Evolutionary conservation across 2,888 invertebrate genomes (phyloP), one percentile per base, ranked within the genome.

Genomic region (Agriotes lineatus): DNA sequence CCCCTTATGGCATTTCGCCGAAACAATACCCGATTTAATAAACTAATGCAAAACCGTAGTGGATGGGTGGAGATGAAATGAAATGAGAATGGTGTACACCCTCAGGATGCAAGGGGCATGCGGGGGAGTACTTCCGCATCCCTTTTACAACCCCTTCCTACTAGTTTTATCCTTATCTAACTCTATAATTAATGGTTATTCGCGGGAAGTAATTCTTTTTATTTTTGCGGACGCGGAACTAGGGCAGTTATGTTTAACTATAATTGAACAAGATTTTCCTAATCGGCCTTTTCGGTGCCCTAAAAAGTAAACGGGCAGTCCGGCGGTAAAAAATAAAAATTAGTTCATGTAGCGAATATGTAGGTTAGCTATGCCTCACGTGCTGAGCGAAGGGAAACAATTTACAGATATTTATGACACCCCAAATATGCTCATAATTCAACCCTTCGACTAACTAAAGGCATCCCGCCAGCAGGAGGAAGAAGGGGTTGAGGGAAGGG

Each of bases 1-100:
- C 72, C 78, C 77, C 78, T 79, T 79, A 77, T 63, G 72, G 74
- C 74, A 77, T 78, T 69, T 69, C 74, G 67, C 76, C 75, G 76
- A 79, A 81, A 81, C 81, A 81, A 79, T 80, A 75, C 76, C 77
- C 79, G 78, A 80, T 81, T 80, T 79, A 80, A 80, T 81, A 81
- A 80, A 81, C 81, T 80, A 81, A 81, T 80, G 79, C 80, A 78
- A 80, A 79, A 80, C 76, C 78, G 77, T 79, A 78, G 79, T 79
- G 81, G 78, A 78, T 79, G 77, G 78, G 78, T 79, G 78, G 78
- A 79, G 78, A 80, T 80, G 78, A 78, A 80, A 80, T 80, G 80
- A 79, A 80, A 80, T 77, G 80, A 76, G 76, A 77, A 78, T 79
- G 77, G 78, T 79, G 80, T 79, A 79, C 76, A 75, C 76, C 80